Percentiles rank a stretch among this genome's conserved stretches.
These are phyloP conservation scores for Bombycilla garrulus DNA, from an alignment of 2,113 vertebrate genomes.

Conservation along the genomic window DNA sequence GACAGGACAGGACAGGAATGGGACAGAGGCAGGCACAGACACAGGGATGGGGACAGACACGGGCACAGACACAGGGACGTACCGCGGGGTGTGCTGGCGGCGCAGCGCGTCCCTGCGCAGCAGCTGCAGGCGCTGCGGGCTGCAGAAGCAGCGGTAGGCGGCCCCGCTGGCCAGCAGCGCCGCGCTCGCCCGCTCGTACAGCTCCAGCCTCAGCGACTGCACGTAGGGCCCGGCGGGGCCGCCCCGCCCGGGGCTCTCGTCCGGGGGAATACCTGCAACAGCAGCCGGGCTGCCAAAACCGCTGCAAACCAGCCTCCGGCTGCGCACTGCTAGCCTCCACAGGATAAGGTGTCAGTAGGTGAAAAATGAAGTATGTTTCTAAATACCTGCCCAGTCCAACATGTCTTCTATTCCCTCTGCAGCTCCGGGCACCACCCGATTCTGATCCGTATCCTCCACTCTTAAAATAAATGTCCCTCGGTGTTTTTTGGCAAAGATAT, in stretches of 20 bases:
- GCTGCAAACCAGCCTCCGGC: background rate
- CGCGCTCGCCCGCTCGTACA: slow-evolving; percentile 73
- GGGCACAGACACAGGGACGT: no score
- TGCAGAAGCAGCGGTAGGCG: slow-evolving; percentile 93
- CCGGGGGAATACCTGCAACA: slow-evolving; percentile 83
- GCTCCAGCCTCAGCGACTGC: slow-evolving; percentile 84
- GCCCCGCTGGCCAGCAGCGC: slow-evolving; percentile 75
- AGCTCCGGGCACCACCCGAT: slow-evolving; percentile 83
- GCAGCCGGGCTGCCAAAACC: background rate
- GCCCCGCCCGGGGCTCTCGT: slow-evolving; percentile 85
- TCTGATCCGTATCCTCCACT: slow-evolving; percentile 92
- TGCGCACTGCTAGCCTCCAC: accelerated
- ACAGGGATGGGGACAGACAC: no score
- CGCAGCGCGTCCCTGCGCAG: slow-evolving; percentile 87
- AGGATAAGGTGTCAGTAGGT: accelerated
- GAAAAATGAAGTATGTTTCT: background rate
- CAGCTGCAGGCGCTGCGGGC: slow-evolving; percentile 82
- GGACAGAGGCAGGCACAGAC: background rate
- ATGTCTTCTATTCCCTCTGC: slow-evolving; percentile 87
- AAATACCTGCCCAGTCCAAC: slow-evolving; percentile 91
- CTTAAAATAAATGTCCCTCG: slow-evolving; percentile 85
- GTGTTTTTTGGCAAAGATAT: slow-evolving; percentile 89
- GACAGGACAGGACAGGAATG: no score
- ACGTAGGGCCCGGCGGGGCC: slow-evolving; percentile 84
- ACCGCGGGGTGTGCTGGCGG: slow-evolving; percentile 86